These are phyloP conservation scores for Cataglyphis rosenhaueri DNA, from an alignment of 2,888 invertebrate genomes.

Conservation along the genomic window DNA sequence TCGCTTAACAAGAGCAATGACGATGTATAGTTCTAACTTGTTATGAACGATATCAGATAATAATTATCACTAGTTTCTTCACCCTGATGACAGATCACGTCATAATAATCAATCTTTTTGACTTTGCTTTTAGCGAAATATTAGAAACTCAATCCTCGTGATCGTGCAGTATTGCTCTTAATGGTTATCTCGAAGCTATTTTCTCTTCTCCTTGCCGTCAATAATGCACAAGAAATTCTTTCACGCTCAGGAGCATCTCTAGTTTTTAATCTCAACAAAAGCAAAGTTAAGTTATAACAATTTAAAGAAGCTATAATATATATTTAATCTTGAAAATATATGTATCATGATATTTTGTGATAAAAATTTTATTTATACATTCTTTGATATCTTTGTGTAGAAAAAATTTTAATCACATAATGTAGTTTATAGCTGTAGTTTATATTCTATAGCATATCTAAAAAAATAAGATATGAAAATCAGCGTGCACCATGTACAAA, in stretches of 20 bases:
- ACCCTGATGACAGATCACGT: slow-evolving; percentile 67
- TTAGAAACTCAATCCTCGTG: slow-evolving; percentile 61
- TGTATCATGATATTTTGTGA: background rate
- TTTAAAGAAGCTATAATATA: background rate
- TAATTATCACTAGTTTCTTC: slow-evolving; percentile 59
- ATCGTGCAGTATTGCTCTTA: slow-evolving; percentile 44
- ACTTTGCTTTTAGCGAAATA: slow-evolving; percentile 55
- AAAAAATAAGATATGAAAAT: slow-evolving; percentile 1
- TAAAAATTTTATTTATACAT: background rate
- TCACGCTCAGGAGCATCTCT: slow-evolving; percentile 13
- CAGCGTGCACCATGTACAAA: slow-evolving; percentile 1
- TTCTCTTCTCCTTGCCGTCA: background rate
- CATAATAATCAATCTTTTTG: slow-evolving; percentile 66
- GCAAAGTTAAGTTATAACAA: background rate
- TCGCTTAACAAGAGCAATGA: background rate
- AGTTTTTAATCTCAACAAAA: slow-evolving; percentile 16
- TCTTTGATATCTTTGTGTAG: background rate
- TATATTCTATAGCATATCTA: background rate
- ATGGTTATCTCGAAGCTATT: slow-evolving; percentile 50
- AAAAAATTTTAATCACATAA: background rate
- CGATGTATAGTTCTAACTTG: slow-evolving; percentile 46
- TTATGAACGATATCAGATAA: slow-evolving; percentile 55
- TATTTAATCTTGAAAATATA: background rate
- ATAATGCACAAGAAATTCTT: slow-evolving; percentile 41
- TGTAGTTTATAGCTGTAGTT: background rate